Base-by-base conservation (phyloP, 2,797 vertebrate species). In the Danio kyathit region DNA sequence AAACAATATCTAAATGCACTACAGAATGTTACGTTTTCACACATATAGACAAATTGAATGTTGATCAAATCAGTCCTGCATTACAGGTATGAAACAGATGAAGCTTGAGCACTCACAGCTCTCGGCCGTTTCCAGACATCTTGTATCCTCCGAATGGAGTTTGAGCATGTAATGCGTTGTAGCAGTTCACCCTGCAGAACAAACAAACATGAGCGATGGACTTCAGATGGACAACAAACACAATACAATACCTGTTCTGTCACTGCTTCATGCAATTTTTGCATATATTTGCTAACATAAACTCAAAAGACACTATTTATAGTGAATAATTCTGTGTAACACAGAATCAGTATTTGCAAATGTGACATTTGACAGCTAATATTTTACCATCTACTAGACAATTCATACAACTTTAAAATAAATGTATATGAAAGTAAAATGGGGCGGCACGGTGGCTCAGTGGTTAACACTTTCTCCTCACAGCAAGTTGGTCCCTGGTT, bases 71-170 rank as follows among this genome's bases (percentile, higher is more conserved):
- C 29, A 29, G 29, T 29, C 3, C 29, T 29, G 29, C 3, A n/a
- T n/a, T 3, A 29, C 29, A 29, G 29, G 16, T 44, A 0, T 14
- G 7, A 19, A 17, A 19, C 6, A 60, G 21, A 60, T 60, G 7
- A 44, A 14, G 8, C 11, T 6, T n/a, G 7, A 19, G 21, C 66
- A 94, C 97, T 98, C 92, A 98, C 97, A 98, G 92, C 90, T 99
- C 97, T 94, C 97, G 92, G 88, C 97, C 97, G 0, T 96, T 96
- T 87, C 97, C 97, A 40, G 97, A 99, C 97, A 98, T 98, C 90
- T 99, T 97, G 86, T 94, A 97, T 40, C 97, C 97, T 83, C 97
- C 97, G 19, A 99, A 99, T 0, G 97, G 96, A 77, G 95, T 90
- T 87, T 99, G 96, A 59, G 94, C 95, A 11, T 98, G 96, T 57